Base-by-base conservation (phyloP, 2,113 vertebrate genomes). In the Ammodytes dubius region DNA sequence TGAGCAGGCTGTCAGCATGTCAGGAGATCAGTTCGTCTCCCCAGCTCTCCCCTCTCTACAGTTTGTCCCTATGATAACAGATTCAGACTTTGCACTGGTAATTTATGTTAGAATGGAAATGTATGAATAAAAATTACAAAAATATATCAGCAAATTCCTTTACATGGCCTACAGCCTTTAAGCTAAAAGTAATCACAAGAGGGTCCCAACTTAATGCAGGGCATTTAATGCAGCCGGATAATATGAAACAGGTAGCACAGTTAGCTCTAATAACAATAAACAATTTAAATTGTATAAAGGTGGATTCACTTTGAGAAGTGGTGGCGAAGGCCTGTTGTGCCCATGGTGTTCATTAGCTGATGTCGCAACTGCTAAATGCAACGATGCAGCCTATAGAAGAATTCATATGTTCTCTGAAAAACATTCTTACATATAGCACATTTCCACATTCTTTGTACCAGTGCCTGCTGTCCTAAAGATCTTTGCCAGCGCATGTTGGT, bases 1-100 rank as follows among this genome's bases (percentile, higher is more conserved):
- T 10, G 53, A 79, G 54, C 58, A 47, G 81, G 13, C 52, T 79
- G 74, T 83, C 87, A 73, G 39, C 59, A 40, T 74, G 84, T 73
- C 50, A 14, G 40, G 39, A 71, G 63, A 68, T 60, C 50, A 37
- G 14, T n/a, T 64, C 46, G 19, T 63, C 63, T 50, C 7, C 9
- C 15, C 0, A 50, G 54, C 63, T 68, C 17, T 58, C 37, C 19
- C 49, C 42, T 76, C 53, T 27, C 11, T 9, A 4, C 9, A 7
- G 52, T 65, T 60, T 70, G 46, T 42, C 64, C 50, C 37, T n/a
- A 9, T 19, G 12, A 74, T 14, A 56, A 50, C 52, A 2, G 47
- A 14, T 42, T 40, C 40, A 40, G 35, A 54, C 19, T 4, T 37
- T 43, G 57, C 6, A 19, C 47, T 46, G 14, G 17, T 15, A 3